Percentiles rank a stretch among this genome's conserved stretches.
Conservation (phyloP, 2,888 invertebrate species). For the Taphrorychus bicolor region DNA sequence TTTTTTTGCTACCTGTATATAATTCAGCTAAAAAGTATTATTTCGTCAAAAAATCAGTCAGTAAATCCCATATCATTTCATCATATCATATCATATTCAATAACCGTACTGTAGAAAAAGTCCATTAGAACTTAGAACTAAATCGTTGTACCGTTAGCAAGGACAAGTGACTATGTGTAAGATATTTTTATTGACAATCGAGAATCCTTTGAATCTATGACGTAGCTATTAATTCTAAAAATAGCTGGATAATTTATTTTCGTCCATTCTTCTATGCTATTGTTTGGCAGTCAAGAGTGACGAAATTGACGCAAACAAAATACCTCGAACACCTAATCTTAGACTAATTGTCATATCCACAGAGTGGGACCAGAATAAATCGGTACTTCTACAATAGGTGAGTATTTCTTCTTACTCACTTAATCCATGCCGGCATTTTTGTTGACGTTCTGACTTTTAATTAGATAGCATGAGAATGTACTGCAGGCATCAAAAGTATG, state of each 20-base stretch:
- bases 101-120: background rate
- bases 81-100: too few relatives aligned
- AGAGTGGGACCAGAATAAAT: too few relatives aligned
- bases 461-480: background rate
- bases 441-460: background rate
- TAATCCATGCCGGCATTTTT: too few relatives aligned
- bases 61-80: background rate
- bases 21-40: too few relatives aligned
- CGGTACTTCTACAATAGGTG: too few relatives aligned
- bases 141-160: conserved; percentile 21
- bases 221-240: conserved; percentile 21
- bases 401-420: too few relatives aligned
- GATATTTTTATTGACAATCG: conserved; percentile 34
- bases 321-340: too few relatives aligned
- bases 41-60: too few relatives aligned
- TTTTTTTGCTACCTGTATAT: too few relatives aligned
- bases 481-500: background rate
- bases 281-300: conserved; percentile 24
- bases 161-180: conserved; percentile 17
- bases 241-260: conserved; percentile 12
- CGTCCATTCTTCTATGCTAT: conserved; percentile 9
- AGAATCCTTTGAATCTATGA: conserved; percentile 30
- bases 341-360: too few relatives aligned
- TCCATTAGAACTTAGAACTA: conserved; percentile 18
- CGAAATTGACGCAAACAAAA: conserved; percentile 18